Conservation (phyloP, 2,797 vertebrate genomes). For the Oreochromis grahami region DNA sequence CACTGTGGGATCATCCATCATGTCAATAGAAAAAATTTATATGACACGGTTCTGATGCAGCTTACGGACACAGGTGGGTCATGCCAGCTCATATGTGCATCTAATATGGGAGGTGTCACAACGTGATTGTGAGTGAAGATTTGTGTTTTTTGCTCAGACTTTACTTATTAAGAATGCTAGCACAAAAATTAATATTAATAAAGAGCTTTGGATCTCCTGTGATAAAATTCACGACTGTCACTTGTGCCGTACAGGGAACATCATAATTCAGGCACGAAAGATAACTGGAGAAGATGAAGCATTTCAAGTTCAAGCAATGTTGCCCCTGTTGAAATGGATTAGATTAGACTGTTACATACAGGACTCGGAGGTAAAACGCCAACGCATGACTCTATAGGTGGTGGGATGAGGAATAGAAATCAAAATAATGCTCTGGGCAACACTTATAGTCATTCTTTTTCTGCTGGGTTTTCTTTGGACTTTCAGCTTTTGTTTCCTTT, state of each 20-base stretch:
- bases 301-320: constrained; percentile 68
- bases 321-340: constrained; percentile 85
- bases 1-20: constrained; percentile 88
- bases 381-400: constrained; percentile 1
- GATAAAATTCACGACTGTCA: constrained; percentile 50
- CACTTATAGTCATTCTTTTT: neutral
- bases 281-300: constrained; percentile 80
- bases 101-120: constrained; percentile 4
- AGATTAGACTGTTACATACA: constrained; percentile 83
- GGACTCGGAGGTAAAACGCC: constrained; percentile 78
- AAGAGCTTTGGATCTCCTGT: constrained; percentile 36
- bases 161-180: neutral
- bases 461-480: neutral
- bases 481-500: constrained; percentile 26
- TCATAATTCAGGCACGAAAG: constrained; percentile 85
- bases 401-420: constrained; percentile 13
- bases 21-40: constrained; percentile 75
- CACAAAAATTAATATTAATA: constrained; percentile 42
- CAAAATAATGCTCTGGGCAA: constrained; percentile 5
- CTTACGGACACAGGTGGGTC: constrained; percentile 84
- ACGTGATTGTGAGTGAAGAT: constrained; percentile 35
- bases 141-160: constrained; percentile 44
- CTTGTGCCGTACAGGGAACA: constrained; percentile 73
- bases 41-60: constrained; percentile 81
- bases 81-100: constrained; percentile 8